phyloP scores from a whole-genome alignment of 2,113 vertebrate genomes.

The Syngnathoides biaculeatus region DNA sequence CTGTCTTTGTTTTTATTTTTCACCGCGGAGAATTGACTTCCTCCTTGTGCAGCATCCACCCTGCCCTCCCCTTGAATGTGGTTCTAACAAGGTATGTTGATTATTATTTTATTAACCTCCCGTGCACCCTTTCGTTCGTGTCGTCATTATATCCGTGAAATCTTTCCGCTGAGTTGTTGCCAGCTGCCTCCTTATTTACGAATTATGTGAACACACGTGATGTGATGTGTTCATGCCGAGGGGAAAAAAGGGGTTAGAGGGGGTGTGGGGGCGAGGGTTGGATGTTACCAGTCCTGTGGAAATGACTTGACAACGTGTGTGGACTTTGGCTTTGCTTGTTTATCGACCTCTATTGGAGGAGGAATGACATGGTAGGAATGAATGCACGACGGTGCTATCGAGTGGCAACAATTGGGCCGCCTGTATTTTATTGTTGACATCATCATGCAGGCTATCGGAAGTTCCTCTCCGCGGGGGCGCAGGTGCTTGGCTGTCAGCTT shows the following conservation, averaged over 20 bases:
- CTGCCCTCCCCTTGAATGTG: conserved; percentile 47
- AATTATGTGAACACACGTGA: not conserved
- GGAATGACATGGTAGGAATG: conserved; percentile 12
- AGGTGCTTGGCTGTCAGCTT: not conserved
- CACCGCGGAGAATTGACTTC: conserved; percentile 39
- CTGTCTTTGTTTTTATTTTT: too few relatives aligned
- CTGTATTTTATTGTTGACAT: conserved; percentile 29
- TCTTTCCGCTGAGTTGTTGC: conserved; percentile 24
- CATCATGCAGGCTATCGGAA: conserved; percentile 7
- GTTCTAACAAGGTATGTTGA: conserved; percentile 62
- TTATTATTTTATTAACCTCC: not conserved
- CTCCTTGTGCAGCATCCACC: conserved; percentile 45
- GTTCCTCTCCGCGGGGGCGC: not conserved
- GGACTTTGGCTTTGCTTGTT: conserved; percentile 31
- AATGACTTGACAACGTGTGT: not conserved
- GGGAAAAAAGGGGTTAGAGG: not conserved
- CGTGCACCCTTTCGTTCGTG: not conserved
- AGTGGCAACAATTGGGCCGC: conserved; percentile 19
- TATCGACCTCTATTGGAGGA: conserved; percentile 22
- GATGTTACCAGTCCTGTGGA: not conserved
- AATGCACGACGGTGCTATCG: not conserved
- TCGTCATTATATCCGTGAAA: not conserved
- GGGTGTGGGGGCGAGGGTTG: too few relatives aligned
- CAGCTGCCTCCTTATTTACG: not conserved
- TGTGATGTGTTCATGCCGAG: not conserved